Conservation (phyloP, 37 sponge, comb jelly and placozoan genomes). For the Oopsacas minuta region DNA sequence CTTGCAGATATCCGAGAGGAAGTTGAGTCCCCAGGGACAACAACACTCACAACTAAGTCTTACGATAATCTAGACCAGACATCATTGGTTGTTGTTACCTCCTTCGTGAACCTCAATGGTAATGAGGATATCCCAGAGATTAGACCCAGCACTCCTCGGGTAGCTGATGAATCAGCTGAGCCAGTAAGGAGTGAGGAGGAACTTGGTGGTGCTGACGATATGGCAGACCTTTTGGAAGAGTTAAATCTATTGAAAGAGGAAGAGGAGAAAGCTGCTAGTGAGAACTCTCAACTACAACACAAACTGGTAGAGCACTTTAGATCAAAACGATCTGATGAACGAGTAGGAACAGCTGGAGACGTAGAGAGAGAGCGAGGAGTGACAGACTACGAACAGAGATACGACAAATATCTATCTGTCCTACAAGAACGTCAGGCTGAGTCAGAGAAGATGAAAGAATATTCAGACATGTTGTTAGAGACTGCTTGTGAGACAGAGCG, state of each 20-base stretch:
- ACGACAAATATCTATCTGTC: conserved; percentile 44
- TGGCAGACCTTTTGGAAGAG: background rate
- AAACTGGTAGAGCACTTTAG: conserved; percentile 73
- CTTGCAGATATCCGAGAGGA: conserved; percentile 1
- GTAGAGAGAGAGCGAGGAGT: conserved; percentile 58
- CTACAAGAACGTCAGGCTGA: conserved; percentile 51
- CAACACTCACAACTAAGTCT: background rate
- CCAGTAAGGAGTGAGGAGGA: background rate
- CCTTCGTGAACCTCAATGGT: background rate
- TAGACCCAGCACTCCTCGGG: background rate
- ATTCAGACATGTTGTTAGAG: conserved; percentile 17
- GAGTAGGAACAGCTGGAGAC: conserved; percentile 48
- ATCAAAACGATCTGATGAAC: conserved; percentile 47
- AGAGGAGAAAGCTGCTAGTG: conserved; percentile 37
- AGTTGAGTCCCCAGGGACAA: background rate
- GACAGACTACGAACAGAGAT: conserved; percentile 84
- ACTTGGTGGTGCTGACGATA: background rate
- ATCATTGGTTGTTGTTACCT: background rate
- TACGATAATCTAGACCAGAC: background rate
- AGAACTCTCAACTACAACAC: conserved; percentile 56
- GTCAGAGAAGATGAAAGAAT: conserved; percentile 28
- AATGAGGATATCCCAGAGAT: background rate
- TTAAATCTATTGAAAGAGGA: background rate
- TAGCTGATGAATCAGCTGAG: background rate
- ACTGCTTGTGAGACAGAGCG: conserved; percentile 38